These are phyloP conservation scores for Gallinago undulata DNA, from an alignment of 2,113 vertebrate genomes.

Conservation along the genomic window DNA sequence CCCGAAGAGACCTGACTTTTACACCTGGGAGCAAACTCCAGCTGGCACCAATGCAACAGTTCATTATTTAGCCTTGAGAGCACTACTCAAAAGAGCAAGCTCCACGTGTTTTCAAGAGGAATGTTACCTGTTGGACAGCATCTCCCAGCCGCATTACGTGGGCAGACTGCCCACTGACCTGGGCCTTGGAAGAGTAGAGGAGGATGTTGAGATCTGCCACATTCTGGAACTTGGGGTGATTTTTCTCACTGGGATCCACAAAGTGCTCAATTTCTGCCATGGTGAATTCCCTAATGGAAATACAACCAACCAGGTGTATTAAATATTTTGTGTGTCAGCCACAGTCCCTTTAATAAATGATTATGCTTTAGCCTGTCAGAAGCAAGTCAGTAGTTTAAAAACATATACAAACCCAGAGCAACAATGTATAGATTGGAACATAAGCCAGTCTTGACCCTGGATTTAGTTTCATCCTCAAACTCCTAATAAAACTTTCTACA, in stretches of 20 bases:
- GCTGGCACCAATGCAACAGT: not conserved
- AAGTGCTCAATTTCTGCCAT: conserved; percentile 99
- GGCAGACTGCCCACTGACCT: conserved; percentile 96
- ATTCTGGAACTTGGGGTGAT: conserved; percentile 90
- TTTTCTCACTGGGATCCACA: conserved; percentile 94
- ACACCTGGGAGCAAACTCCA: not conserved
- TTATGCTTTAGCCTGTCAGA: not conserved
- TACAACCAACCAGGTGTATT: rapidly evolving
- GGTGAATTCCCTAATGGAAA: conserved; percentile 89
- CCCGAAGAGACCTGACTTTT: not conserved
- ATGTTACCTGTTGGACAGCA: conserved; percentile 89
- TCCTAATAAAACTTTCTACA: not conserved
- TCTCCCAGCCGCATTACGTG: conserved; percentile 89
- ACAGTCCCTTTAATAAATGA: not conserved
- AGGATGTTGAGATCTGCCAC: conserved; percentile 87
- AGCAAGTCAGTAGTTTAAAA: not conserved
- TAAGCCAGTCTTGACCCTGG: not conserved
- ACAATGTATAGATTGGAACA: not conserved
- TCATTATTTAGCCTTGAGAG: not conserved
- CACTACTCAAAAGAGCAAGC: rapidly evolving
- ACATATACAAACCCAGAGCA: not conserved
- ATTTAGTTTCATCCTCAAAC: not conserved
- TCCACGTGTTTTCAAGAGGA: not conserved
- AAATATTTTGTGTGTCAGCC: not conserved
- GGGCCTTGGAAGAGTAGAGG: conserved; percentile 93